Percentiles rank a stretch among this genome's conserved stretches.
phyloP scores from a whole-genome alignment of 2,888 invertebrate genomes.

The Callinectes sapidus region DNA sequence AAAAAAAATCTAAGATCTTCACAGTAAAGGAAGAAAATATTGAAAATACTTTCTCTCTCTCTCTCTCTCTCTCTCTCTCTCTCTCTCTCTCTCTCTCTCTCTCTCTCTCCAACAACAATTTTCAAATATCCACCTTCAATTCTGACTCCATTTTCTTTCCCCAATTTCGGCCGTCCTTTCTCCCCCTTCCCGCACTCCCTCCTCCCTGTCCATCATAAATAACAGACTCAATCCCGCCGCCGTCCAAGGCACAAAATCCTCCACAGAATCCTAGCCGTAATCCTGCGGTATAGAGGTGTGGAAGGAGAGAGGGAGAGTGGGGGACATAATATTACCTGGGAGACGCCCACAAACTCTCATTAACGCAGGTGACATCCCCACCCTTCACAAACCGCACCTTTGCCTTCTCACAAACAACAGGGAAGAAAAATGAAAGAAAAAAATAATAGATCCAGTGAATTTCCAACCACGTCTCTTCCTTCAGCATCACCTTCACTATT shows the following conservation, averaged over 20 bases:
- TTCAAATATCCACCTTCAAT: background rate
- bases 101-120: background rate
- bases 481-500: background rate
- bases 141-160: background rate
- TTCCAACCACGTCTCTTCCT: background rate
- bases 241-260: constrained; percentile 51
- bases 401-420: background rate
- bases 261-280: constrained; percentile 17
- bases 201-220: constrained; percentile 46
- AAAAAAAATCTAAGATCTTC: background rate
- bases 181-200: constrained; percentile 30
- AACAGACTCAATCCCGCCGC: constrained; percentile 39
- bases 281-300: constrained; percentile 8
- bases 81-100: background rate
- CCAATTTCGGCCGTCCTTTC: background rate
- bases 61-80: background rate
- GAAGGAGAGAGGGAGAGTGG: background rate
- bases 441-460: constrained; percentile 6
- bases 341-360: constrained; percentile 43
- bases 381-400: background rate
- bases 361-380: constrained; percentile 11
- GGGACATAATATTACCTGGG: constrained; percentile 47
- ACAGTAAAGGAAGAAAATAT: background rate
- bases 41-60: background rate
- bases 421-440: background rate